Evolutionary conservation across 2,888 invertebrate species (phyloP), one percentile per base, ranked within the genome.

Genomic region (Zygogramma bicolorata): DNA sequence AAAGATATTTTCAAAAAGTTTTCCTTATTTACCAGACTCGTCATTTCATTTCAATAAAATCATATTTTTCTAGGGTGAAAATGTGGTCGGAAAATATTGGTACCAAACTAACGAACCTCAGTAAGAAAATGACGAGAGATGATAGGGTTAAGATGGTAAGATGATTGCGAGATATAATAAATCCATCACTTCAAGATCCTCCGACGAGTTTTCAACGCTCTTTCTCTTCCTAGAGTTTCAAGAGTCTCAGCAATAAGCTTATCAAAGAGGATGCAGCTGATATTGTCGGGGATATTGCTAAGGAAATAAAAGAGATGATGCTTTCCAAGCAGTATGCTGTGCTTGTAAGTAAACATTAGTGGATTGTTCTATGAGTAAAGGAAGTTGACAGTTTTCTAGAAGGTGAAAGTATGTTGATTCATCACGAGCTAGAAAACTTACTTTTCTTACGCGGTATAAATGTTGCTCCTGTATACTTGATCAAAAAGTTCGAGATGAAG

Each of bases 271-370:
- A 80, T 65, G 95, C 96, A 8, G 90, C 90, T 77, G 90, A 91
- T 83, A 88, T 97, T 84, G 93, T 95, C 27, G 91, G 92, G 81
- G 93, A 94, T 74, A 94, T 96, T 89, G 93, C 94, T 3, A 90
- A 91, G 71, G 93, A 95, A 81, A 93, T 97, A 75, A 92, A 93
- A 83, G 91, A 91, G 61, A 95, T 96, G 93, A 94, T 96, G 93
- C 93, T 93, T 76, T 90, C 93, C 25, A 96, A 96, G 89, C 93
- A 94, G 78, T 93, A 94, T 79, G 95, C 96, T 3, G 94, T 97
- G 4, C 83, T 92, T 91, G 96, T 86, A 92, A 92, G 78, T 91
- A 68, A n/a, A n/a, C n/a, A n/a, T n/a, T n/a, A n/a, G n/a, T n/a
- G n/a, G n/a, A n/a, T n/a, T n/a, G n/a, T n/a, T n/a, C n/a, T n/a